Conservation (phyloP, 2,113 vertebrate genomes). For the Rafetus swinhoei region DNA sequence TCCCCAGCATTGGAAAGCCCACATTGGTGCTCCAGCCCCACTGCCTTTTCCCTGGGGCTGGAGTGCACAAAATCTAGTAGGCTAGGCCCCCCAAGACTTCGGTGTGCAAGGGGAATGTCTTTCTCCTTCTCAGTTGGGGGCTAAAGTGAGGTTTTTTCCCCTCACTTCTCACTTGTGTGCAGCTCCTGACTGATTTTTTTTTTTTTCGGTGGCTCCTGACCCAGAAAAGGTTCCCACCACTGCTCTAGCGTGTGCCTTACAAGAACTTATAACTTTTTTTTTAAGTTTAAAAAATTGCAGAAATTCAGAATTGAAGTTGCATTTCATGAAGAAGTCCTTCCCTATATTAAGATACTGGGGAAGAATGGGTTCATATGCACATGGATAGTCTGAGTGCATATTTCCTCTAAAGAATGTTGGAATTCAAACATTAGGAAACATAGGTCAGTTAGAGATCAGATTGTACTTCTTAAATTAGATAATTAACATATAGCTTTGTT, state of each 20-base stretch:
- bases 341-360: neutral
- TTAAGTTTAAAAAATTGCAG: neutral
- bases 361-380: neutral
- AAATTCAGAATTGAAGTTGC: neutral
- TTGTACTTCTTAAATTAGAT: neutral
- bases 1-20: too few species aligned
- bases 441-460: neutral
- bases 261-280: neutral
- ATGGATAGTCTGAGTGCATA: neutral
- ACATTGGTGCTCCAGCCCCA: too few species aligned
- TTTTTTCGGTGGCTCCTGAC: too few species aligned
- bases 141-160: too few species aligned
- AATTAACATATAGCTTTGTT: neutral
- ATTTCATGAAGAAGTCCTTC: neutral
- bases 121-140: too few species aligned
- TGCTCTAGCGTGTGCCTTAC: neutral
- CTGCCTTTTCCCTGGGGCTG: too few species aligned
- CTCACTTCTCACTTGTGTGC: too few species aligned
- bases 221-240: too few species aligned
- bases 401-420: neutral
- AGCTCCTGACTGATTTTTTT: too few species aligned
- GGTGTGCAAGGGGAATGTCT: too few species aligned
- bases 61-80: too few species aligned
- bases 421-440: neutral
- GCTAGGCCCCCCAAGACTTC: too few species aligned